Conservation (phyloP, 23 tunicate genomes). For the Clavelina lepadiformis region DNA sequence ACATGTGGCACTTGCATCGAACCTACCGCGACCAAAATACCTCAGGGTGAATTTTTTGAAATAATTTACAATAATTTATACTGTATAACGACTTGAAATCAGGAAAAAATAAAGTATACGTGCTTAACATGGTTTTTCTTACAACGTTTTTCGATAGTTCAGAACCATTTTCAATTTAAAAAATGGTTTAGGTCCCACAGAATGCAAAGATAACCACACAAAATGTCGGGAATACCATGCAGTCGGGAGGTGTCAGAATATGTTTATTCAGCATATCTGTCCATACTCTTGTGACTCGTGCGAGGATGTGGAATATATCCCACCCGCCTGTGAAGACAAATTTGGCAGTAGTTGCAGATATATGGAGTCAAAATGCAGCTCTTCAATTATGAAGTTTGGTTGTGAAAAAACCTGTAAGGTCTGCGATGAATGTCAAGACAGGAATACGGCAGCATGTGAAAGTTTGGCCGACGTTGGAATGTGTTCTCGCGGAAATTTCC, state of each 20-base stretch:
- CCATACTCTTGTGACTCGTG: slow-evolving; percentile 53
- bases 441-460: slow-evolving; percentile 11
- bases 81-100: too few relatives aligned
- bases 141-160: too few relatives aligned
- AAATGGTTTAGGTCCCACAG: too few relatives aligned
- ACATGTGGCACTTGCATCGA: slow-evolving; percentile 35
- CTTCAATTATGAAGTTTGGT: not conserved
- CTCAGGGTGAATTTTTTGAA: too few relatives aligned
- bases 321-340: slow-evolving; percentile 20
- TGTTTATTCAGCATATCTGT: slow-evolving; percentile 29
- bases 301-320: too few relatives aligned
- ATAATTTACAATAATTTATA: too few relatives aligned
- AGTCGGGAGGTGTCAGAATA: slow-evolving; percentile 30
- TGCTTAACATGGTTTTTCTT: too few relatives aligned
- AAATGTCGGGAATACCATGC: slow-evolving; percentile 26
- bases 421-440: slow-evolving; percentile 39
- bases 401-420: slow-evolving; percentile 36
- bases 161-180: too few relatives aligned
- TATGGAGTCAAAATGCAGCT: slow-evolving; percentile 16
- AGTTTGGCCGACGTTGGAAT: slow-evolving; percentile 19
- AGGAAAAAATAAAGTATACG: too few relatives aligned
- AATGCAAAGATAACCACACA: slow-evolving; percentile 27
- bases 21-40: not conserved
- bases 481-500: slow-evolving; percentile 11
- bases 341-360: slow-evolving; percentile 8